A percentile compares a stretch with the other conserved stretches of the same genome.
Evolutionary conservation across 2,113 vertebrate genomes (phyloP).

Genomic region (Salvelinus sp.): DNA sequence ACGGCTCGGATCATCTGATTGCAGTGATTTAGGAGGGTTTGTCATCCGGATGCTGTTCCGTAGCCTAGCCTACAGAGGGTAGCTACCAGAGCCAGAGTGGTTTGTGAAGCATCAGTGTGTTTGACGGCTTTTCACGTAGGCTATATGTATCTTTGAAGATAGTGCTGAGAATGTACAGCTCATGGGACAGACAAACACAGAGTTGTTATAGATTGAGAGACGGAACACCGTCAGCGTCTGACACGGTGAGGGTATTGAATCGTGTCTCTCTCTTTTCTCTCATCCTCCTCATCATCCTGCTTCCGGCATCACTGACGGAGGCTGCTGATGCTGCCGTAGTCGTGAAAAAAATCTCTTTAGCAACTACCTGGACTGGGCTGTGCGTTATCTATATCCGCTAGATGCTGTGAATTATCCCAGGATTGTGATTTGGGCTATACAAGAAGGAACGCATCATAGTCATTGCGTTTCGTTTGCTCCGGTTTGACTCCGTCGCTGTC

Average conservation of each 20-base stretch:
- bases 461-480: not conserved
- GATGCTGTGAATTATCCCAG: not conserved
- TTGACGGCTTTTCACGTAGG: not conserved
- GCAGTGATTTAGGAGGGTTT: not conserved
- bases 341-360: constrained; percentile 33
- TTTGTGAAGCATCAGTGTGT: not conserved
- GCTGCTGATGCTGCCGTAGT: constrained; percentile 42
- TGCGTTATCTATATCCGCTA: not conserved
- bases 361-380: not conserved
- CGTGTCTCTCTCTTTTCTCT: constrained; percentile 36
- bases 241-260: constrained; percentile 29
- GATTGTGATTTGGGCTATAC: not conserved
- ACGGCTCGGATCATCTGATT: not conserved
- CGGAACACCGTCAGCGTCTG: constrained; percentile 23
- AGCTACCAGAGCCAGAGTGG: not conserved
- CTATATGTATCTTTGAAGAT: not conserved
- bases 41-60: not conserved
- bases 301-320: constrained; percentile 52
- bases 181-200: constrained; percentile 32
- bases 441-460: not conserved
- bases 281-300: not conserved
- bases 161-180: not conserved
- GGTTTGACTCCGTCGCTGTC: not conserved
- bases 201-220: not conserved
- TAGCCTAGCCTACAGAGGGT: not conserved